Base-by-base conservation (phyloP, 2,888 invertebrate genomes). In the Arge pagana region DNA sequence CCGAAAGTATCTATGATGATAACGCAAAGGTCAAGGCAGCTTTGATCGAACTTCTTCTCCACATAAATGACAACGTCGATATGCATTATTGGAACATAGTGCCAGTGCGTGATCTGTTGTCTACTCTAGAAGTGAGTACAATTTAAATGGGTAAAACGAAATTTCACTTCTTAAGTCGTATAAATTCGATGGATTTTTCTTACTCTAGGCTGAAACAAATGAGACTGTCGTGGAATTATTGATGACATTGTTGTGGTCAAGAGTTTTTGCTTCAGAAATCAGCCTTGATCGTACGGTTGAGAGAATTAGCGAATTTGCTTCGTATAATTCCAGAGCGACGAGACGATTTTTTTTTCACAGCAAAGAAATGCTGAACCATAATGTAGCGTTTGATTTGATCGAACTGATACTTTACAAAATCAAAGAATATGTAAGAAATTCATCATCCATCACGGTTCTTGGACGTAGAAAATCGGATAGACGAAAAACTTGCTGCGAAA, bases 301-400 rank as follows among this genome's bases (percentile, higher is more conserved):
- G 10, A 57, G 60, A 39, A 53, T 64, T n/a, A 19, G 55, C 28
- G 31, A 57, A 13, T 50, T 59, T 18, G 61, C 59, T 4, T 43
- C 39, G 24, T 36, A 40, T 3, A 65, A 65, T 50, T 43, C 57
- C 33, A 56, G 58, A 16, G 61, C 56, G 8, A 51, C 59, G 42
- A 57, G 60, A 48, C 56, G 50, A 18, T 54, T 66, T 18, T 58
- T 59, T 23, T 39, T 58, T 28, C 23, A 56, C 39, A 61, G 57
- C 1, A 55, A 58, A 26, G 31, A 55, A 31, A 15, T 45, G 21
- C 50, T 66, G 39, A 40, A 54, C 11, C 56, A 36, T 24, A 28
- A 55, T n/a, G 49, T 18, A 6, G 56, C 57, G 2, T 8, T 52
- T n/a, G 39, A 50, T 18, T 19, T 61, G 15, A 51, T 62, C 11